Percentiles rank a stretch among this genome's conserved stretches.
Conservation (phyloP, 2,888 invertebrate genomes). For the Phasia obesa region DNA sequence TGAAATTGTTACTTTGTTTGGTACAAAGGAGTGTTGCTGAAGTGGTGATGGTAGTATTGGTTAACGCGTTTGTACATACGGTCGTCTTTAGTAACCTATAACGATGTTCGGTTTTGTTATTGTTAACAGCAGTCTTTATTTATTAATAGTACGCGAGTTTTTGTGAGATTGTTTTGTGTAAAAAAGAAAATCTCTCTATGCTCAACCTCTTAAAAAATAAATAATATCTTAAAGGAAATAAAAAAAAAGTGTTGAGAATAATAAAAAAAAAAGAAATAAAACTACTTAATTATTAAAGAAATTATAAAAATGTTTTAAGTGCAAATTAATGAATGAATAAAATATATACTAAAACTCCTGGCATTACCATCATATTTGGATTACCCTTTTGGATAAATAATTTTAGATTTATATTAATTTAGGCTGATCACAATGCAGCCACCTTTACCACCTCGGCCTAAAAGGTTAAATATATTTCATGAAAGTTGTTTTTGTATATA, state of each 20-base stretch:
- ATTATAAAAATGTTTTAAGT: neutral
- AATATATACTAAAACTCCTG: neutral
- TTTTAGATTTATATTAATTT: neutral
- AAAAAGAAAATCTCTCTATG: no score
- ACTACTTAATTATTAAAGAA: no score
- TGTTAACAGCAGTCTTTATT: constrained; percentile 18
- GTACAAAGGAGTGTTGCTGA: constrained; percentile 26
- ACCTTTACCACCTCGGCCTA: constrained; percentile 30
- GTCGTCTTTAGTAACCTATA: constrained; percentile 16
- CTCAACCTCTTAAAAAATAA: no score
- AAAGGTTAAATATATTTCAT: constrained; percentile 22
- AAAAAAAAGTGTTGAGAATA: no score
- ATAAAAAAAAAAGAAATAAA: no score
- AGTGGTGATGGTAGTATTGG: constrained; percentile 32
- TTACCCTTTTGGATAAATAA: neutral
- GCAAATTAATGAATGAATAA: neutral
- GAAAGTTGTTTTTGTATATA: neutral
- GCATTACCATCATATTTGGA: neutral
- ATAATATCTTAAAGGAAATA: no score
- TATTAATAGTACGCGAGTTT: neutral
- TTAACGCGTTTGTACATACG: constrained; percentile 41
- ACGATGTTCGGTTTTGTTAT: constrained; percentile 14
- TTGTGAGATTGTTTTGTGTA: no score
- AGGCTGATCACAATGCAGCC: neutral
- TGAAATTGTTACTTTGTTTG: constrained; percentile 36